Evolutionary conservation across 2,888 invertebrate genomes (phyloP), one percentile per base, ranked within the genome.

Genomic region (Plebejus anna): DNA sequence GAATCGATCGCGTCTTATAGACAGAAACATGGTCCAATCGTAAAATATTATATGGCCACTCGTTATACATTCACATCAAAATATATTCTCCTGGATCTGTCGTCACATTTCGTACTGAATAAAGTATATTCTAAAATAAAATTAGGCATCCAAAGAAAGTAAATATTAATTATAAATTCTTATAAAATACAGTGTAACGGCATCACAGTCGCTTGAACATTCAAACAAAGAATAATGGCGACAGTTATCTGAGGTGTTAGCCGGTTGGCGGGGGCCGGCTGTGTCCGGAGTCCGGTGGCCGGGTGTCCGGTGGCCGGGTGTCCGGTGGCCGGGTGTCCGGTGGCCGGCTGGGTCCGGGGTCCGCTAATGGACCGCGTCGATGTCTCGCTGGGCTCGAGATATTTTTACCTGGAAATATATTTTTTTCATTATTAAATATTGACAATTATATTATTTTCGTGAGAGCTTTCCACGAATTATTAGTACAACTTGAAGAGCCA

Each of bases 351-450:
- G 9, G 47, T 9, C 2, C 47, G 42, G 1, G 4, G 51, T 70
- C 36, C 55, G 38, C 71, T 80, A 95, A 88, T 95, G 95, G 82
- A 95, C 95, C 80, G 95, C 95, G 89, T 98, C 98, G 87, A 98
- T 98, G 89, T 98, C 98, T 81, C 98, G 96, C 92, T 99, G 98
- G 77, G 98, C 98, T 83, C 98, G 96, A 61, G 99, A 99, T 89
- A 98, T 98, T 94, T 99, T 99, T 78, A 98, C 97, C 93, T 94
- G 88, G 13, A 87, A 87, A 55, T 11, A 61, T 22, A n/a, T 59
- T 22, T 7, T 7, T 7, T 22, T 22, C 59, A 22, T 59, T 2
- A 6, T 6, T 57, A 57, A 57, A 22, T 59, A 22, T 22, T 22
- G 22, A 22, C 0, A 22, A 22, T 22, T 7, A 47, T 11, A 47